A percentile compares a stretch with the other conserved stretches of the same genome.
phyloP scores from a whole-genome alignment of 1,140 invertebrate genomes.

The Zophobas morio region DNA sequence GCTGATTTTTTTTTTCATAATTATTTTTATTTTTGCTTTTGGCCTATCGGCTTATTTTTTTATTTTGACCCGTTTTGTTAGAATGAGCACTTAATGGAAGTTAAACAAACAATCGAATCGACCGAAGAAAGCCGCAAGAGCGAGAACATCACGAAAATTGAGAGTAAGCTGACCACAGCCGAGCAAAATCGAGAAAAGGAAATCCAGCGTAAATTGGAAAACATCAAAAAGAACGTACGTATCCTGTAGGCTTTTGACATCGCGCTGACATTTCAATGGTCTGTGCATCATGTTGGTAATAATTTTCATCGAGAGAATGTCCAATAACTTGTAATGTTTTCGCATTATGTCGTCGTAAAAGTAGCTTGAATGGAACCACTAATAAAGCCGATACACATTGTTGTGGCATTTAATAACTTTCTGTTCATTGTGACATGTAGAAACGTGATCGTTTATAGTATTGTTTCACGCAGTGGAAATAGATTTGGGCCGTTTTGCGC shows the following conservation, averaged over 20 bases:
- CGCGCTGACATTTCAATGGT: neutral
- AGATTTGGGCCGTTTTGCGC: no score
- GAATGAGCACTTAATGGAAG: constrained; percentile 73
- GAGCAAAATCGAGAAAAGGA: constrained; percentile 85
- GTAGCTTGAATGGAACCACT: no score
- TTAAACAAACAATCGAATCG: constrained; percentile 75
- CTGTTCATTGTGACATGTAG: no score
- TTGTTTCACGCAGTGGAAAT: neutral
- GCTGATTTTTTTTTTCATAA: constrained; percentile 17
- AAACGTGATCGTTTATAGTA: neutral
- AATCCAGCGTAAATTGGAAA: constrained; percentile 85
- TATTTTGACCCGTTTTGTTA: constrained; percentile 48
- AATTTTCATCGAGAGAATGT: neutral
- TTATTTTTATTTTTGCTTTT: constrained; percentile 31
- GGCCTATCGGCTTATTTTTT: constrained; percentile 3
- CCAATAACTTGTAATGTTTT: no score
- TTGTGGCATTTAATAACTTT: neutral
- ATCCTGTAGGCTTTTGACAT: constrained; percentile 45
- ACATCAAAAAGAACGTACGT: constrained; percentile 83
- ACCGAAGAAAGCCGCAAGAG: constrained; percentile 75
- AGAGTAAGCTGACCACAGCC: constrained; percentile 81
- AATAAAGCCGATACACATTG: neutral
- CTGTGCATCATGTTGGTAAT: constrained; percentile 15
- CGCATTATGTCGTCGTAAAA: no score
- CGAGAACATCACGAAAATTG: constrained; percentile 79